Percentiles rank a stretch among this genome's conserved stretches.
These are phyloP conservation scores for Drosophila ananassae DNA, from an alignment of 1,140 invertebrate genomes.

Conservation along the genomic window DNA sequence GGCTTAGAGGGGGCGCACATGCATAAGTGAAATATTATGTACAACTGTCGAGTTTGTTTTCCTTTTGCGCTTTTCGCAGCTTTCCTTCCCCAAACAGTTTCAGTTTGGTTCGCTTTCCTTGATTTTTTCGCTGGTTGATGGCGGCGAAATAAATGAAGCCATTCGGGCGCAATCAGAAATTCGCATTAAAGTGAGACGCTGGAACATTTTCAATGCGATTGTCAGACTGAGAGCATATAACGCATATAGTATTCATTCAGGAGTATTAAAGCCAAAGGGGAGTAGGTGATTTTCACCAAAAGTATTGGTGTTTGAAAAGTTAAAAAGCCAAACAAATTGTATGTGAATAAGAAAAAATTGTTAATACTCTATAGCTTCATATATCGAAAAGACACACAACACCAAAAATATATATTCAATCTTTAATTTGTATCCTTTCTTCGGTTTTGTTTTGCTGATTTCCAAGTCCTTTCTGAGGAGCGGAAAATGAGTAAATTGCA, in stretches of 20 bases:
- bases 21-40: conserved; percentile 83
- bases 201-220: conserved; percentile 63
- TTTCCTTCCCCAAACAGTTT: conserved; percentile 20
- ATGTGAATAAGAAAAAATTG: neutral
- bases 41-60: conserved; percentile 79
- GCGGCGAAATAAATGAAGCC: conserved; percentile 75
- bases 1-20: conserved; percentile 56
- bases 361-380: too few species aligned
- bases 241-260: conserved; percentile 48
- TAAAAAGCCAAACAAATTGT: neutral
- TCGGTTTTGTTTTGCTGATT: conserved; percentile 14
- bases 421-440: conserved; percentile 18
- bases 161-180: conserved; percentile 80
- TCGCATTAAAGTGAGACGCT: conserved; percentile 72
- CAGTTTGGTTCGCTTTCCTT: conserved; percentile 18
- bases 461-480: conserved; percentile 1
- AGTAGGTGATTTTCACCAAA: too few species aligned
- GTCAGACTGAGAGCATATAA: conserved; percentile 46
- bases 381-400: too few species aligned
- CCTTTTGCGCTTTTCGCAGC: conserved; percentile 41
- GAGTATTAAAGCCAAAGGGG: conserved; percentile 24
- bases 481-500: conserved; percentile 19
- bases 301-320: conserved; percentile 2
- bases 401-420: neutral
- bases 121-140: conserved; percentile 23